Evolutionary conservation across 2,113 vertebrate genomes (phyloP).

Genomic region (Syngnathoides biaculeatus): DNA sequence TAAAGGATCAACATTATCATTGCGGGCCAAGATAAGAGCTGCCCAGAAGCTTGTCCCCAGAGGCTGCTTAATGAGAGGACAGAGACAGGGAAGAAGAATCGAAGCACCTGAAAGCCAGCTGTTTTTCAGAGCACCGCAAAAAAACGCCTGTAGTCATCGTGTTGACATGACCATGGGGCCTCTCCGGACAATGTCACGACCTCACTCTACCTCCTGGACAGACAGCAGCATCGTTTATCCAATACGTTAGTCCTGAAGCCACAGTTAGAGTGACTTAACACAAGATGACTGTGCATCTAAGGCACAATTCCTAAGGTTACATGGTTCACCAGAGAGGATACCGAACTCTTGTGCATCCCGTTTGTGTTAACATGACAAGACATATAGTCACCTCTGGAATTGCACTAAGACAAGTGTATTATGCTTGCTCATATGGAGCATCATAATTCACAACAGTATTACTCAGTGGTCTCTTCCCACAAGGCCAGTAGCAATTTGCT

Average conservation of each 20-base stretch:
- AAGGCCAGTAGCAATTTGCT: too few species aligned
- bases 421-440: conserved; percentile 21
- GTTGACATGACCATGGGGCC: conserved; percentile 41
- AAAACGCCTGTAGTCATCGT: conserved; percentile 26
- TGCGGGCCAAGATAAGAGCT: conserved; percentile 40
- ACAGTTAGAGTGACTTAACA: conserved; percentile 42
- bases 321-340: conserved; percentile 29
- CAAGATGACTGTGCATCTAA: conserved; percentile 35
- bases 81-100: conserved; percentile 25
- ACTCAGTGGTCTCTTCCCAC: too few species aligned
- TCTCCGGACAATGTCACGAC: conserved; percentile 49
- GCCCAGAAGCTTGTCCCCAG: conserved; percentile 46
- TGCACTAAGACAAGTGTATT: conserved; percentile 32
- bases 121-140: conserved; percentile 23
- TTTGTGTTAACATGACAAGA: conserved; percentile 48
- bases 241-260: conserved; percentile 28
- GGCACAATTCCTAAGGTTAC: conserved; percentile 28
- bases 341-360: conserved; percentile 27
- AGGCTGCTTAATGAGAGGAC: conserved; percentile 51
- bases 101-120: conserved; percentile 42
- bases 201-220: conserved; percentile 26
- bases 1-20: conserved; percentile 61
- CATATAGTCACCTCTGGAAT: conserved; percentile 36
- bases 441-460: conserved; percentile 14
- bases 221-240: conserved; percentile 43